Percentiles rank a stretch among this genome's conserved stretches.
Evolutionary conservation across 2,797 vertebrate species (phyloP).

Genomic region (Lagodon rhomboides): DNA sequence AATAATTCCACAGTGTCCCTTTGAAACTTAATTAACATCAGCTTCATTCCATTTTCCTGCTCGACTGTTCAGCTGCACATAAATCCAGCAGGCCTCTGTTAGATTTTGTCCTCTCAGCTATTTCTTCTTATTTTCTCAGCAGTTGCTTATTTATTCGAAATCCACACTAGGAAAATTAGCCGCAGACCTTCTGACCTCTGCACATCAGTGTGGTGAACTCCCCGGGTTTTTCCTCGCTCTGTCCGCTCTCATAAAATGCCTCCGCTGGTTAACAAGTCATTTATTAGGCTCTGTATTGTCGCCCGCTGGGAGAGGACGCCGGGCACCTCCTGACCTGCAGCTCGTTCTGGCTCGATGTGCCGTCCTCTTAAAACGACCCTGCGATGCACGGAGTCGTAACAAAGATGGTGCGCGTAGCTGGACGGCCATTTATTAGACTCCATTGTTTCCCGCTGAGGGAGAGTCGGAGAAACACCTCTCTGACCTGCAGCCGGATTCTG

Average conservation of each 20-base stretch:
- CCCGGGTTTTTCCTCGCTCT: not conserved
- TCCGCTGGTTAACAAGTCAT: slow-evolving; percentile 51
- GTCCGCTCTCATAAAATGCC: slow-evolving; percentile 19
- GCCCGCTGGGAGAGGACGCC: slow-evolving; percentile 31
- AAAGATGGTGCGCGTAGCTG: slow-evolving; percentile 8
- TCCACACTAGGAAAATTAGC: slow-evolving; percentile 10
- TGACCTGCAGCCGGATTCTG: slow-evolving; percentile 31
- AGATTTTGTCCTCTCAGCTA: slow-evolving; percentile 10
- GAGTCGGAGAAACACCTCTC: slow-evolving; percentile 15
- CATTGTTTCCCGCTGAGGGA: slow-evolving; percentile 28
- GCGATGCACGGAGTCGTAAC: slow-evolving; percentile 24
- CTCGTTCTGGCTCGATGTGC: slow-evolving; percentile 46
- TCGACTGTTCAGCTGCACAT: too few relatives aligned
- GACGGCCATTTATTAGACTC: slow-evolving; percentile 45
- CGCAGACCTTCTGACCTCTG: slow-evolving; percentile 39
- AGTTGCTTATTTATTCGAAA: slow-evolving; percentile 41
- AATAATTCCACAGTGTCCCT: too few relatives aligned
- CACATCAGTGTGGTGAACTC: slow-evolving; percentile 19
- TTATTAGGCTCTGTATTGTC: slow-evolving; percentile 44
- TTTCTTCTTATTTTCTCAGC: slow-evolving; percentile 3
- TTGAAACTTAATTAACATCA: not conserved
- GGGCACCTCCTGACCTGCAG: slow-evolving; percentile 59
- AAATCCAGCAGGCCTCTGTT: not conserved
- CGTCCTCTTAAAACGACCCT: slow-evolving; percentile 32
- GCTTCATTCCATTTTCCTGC: not conserved